phyloP scores from a whole-genome alignment of 2,797 vertebrate species.

The Rhincodon typus region DNA sequence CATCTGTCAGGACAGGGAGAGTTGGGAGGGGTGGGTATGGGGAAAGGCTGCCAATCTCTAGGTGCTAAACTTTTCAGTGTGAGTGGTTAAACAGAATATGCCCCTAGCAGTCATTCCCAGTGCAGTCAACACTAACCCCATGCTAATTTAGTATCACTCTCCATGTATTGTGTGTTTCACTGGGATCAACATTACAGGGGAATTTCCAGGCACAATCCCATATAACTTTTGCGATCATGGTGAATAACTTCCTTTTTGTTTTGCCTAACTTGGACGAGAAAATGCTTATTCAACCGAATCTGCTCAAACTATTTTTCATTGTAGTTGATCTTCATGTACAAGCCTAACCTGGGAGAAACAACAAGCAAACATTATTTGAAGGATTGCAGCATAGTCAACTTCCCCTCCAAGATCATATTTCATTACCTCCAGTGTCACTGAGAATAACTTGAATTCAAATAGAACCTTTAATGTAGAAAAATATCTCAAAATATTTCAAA shows the following conservation, averaged over 20 bases:
- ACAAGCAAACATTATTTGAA: not conserved
- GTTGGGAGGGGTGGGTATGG: not conserved
- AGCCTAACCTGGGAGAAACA: not conserved
- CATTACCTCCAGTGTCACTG: not conserved
- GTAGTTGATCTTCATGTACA: not conserved
- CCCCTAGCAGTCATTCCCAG: not conserved
- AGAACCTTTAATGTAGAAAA: not conserved
- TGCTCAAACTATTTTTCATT: not conserved
- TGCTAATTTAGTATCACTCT: not conserved
- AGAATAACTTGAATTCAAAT: not conserved
- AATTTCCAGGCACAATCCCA: not conserved
- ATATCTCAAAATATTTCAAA: not conserved
- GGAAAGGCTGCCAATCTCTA: rapidly evolving
- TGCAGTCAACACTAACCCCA: not conserved
- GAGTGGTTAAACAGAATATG: not conserved
- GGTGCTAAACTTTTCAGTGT: not conserved
- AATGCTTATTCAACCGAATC: not conserved
- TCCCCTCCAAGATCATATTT: not conserved
- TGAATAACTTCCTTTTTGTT: not conserved
- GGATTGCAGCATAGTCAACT: not conserved
- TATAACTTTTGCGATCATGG: not conserved
- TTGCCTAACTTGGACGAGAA: not conserved
- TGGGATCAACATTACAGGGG: not conserved
- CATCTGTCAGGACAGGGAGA: not conserved
- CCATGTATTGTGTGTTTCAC: not conserved